phyloP scores from a whole-genome alignment of 2,888 invertebrate species.

The Polia nebulosa region DNA sequence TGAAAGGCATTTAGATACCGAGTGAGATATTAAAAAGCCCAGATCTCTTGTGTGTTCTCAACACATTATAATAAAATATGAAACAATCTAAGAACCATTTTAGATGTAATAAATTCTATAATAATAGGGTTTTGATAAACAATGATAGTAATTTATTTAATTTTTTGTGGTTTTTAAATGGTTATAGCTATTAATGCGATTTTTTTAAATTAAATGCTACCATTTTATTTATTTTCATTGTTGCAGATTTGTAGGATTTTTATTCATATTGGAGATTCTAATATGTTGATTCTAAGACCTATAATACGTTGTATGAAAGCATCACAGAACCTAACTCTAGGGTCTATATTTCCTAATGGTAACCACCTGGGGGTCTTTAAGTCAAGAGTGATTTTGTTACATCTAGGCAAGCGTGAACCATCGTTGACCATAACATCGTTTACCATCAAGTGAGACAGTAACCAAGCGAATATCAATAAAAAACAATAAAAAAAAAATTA shows the following conservation, averaged over 20 bases:
- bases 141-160: constrained; percentile 1
- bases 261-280: too few relatives aligned
- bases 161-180: not conserved
- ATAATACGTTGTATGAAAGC: too few relatives aligned
- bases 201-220: constrained; percentile 6
- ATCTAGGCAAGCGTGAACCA: too few relatives aligned
- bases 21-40: constrained; percentile 75
- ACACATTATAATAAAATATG: constrained; percentile 62
- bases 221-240: not conserved
- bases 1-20: constrained; percentile 78
- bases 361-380: too few relatives aligned
- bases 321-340: too few relatives aligned
- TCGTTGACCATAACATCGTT: too few relatives aligned
- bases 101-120: constrained; percentile 21
- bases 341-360: too few relatives aligned
- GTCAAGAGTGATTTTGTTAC: too few relatives aligned
- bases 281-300: too few relatives aligned
- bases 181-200: too few relatives aligned
- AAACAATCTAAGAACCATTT: constrained; percentile 25
- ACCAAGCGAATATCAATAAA: not conserved
- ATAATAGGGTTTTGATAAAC: constrained; percentile 6
- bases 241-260: not conserved
- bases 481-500: not conserved
- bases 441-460: not conserved
- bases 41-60: constrained; percentile 67